phyloP scores from a whole-genome alignment of 1,140 invertebrate genomes.

The Ceratosolen fusciceps region DNA sequence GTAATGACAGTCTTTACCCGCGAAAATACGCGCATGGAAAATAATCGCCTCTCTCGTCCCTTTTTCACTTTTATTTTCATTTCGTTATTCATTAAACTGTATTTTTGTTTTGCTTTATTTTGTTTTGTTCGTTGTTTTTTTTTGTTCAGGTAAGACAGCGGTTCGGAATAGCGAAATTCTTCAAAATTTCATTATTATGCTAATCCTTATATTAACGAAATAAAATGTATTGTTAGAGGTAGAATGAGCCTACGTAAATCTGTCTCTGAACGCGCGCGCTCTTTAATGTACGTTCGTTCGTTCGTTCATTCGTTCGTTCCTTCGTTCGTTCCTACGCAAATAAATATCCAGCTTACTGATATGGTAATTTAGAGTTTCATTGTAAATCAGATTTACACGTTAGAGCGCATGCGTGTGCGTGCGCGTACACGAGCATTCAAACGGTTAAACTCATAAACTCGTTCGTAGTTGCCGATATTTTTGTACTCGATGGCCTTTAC shows the following conservation, averaged over 20 bases:
- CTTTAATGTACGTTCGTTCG: too few species aligned
- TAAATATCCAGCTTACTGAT: background rate
- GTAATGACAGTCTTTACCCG: too few species aligned
- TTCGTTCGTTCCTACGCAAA: background rate
- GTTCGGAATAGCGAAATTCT: background rate
- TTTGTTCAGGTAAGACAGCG: too few species aligned
- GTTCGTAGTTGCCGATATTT: background rate
- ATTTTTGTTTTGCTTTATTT: too few species aligned
- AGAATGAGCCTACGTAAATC: background rate
- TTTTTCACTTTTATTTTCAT: too few species aligned
- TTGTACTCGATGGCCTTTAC: background rate
- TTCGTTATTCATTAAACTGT: too few species aligned
- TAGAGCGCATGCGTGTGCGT: too few species aligned
- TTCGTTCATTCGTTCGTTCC: too few species aligned
- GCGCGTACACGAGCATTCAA: too few species aligned
- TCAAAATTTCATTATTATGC: background rate
- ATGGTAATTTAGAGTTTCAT: background rate
- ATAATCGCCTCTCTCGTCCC: too few species aligned
- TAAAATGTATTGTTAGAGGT: background rate
- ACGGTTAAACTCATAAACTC: background rate
- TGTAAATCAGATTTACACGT: background rate
- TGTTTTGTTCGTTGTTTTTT: too few species aligned
- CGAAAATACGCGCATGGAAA: too few species aligned
- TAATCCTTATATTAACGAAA: background rate
- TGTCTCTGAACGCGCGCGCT: background rate